These are phyloP conservation scores for Cephalopterus ornatus DNA, from an alignment of 2,113 vertebrate genomes.

Conservation along the genomic window DNA sequence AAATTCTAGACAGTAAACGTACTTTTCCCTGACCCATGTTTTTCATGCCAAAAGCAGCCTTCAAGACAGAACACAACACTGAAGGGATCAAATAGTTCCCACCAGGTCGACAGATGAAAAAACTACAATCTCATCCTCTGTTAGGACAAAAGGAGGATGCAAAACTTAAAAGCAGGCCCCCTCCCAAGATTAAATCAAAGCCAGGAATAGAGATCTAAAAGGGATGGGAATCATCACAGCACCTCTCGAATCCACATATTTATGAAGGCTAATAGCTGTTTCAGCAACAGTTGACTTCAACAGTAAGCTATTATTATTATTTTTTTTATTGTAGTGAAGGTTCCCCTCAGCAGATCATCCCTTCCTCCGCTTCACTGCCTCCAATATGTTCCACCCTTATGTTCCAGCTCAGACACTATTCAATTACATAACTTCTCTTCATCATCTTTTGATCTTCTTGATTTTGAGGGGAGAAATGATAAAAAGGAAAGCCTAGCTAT, in stretches of 20 bases:
- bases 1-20: neutral
- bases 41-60: neutral
- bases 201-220: neutral
- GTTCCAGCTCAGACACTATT: neutral
- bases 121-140: neutral
- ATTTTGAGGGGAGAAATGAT: neutral
- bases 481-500: neutral
- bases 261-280: neutral
- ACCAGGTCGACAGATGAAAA: neutral
- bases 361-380: neutral
- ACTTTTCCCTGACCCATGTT: neutral
- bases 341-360: neutral
- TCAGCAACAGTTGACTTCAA: neutral
- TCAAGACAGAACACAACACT: neutral
- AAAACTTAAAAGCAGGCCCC: neutral
- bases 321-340: neutral
- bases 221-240: neutral
- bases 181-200: neutral
- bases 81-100: neutral
- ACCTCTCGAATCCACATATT: neutral
- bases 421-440: neutral
- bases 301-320: neutral
- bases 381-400: neutral
- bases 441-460: neutral
- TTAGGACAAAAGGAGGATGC: neutral